Base-by-base conservation (phyloP, 1,140 invertebrate genomes). In the Rhagoletis zephyria region DNA sequence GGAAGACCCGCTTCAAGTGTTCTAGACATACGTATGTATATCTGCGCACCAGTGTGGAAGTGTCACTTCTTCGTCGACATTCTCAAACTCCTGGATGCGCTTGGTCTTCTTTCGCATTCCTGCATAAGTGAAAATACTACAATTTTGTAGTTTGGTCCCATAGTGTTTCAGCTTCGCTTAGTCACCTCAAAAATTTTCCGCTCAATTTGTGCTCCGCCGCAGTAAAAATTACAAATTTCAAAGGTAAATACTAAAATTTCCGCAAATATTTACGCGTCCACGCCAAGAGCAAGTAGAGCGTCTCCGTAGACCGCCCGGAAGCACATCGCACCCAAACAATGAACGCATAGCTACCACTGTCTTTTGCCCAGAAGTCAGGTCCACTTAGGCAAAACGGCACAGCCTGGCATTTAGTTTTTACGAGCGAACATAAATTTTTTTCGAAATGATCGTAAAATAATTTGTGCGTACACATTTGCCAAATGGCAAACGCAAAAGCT, bases 381-480 rank as follows among this genome's bases (percentile, higher is more conserved):
- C 74, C 74, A 81, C 48, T 81, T 56, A 19, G 48, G 70, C 70
- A 45, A n/a, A 10, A 45, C 12, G 45, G 74, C 74, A 10, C 74
- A 42, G 48, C 74, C 40, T 51, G 74, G 70, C 87, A 87, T 85
- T 87, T 85, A 63, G 56, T 30, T 87, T 87, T 87, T 87, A 87
- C 19, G 87, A 87, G 74, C 42, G 87, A 81, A 85, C 87, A 74
- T 87, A 87, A 85, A 87, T 87, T 87, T 64, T 61, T 85, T 63
- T 87, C 70, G 10, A 63, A 87, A 81, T 81, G 87, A 87, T 87
- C 87, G 87, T 87, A 81, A 87, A 87, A 87, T 87, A 85, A 87
- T 87, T 87, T 87, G 87, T 87, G 81, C 61, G 77, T 45, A 51
- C 19, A 42, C 77, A 77, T 87, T 87, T 81, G 67, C 86, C n/a